Conservation (phyloP, 2,113 vertebrate species). For the Mungos mungo region DNA sequence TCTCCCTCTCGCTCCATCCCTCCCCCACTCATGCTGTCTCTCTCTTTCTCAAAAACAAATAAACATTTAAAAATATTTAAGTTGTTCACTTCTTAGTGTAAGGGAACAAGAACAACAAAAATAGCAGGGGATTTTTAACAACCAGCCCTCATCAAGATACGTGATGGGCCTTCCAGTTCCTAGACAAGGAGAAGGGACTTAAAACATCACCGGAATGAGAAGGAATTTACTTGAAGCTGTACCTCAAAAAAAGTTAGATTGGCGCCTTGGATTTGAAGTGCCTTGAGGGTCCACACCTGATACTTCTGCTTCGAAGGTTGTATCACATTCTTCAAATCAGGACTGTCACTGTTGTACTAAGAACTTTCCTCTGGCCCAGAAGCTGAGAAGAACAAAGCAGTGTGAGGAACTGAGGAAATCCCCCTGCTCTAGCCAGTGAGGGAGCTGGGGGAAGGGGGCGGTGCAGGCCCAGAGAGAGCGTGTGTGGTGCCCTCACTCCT, state of each 20-base stretch:
- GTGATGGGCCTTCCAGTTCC: neutral
- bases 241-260: neutral
- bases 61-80: neutral
- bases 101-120: neutral
- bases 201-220: neutral
- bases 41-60: too few relatives aligned
- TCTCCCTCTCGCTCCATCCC: too few relatives aligned
- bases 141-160: neutral
- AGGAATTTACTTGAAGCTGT: neutral
- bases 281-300: neutral
- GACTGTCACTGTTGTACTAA: neutral
- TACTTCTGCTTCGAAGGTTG: neutral
- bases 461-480: neutral
- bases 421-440: neutral
- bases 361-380: neutral
- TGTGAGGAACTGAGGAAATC: slow-evolving; percentile 53
- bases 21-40: too few relatives aligned
- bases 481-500: neutral
- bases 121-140: neutral
- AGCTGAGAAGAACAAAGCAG: neutral
- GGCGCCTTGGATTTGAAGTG: neutral
- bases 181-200: neutral
- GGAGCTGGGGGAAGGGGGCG: neutral
- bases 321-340: neutral
- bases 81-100: neutral